phyloP scores from a whole-genome alignment of 2,113 vertebrate species.

The Apus apus region DNA sequence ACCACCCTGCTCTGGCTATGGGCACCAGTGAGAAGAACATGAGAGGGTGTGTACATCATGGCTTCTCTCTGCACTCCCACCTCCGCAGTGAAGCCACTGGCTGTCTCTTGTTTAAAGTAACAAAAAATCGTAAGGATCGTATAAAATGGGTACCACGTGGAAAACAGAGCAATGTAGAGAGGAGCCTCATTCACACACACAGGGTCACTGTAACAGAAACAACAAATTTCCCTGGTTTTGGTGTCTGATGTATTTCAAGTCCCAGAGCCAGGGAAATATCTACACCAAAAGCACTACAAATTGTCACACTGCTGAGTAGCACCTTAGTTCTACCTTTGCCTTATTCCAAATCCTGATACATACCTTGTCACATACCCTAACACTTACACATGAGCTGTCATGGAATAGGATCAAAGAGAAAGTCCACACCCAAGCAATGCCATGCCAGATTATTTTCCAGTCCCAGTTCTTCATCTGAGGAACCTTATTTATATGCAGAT shows the following conservation, averaged over 20 bases:
- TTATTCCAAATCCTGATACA: background rate
- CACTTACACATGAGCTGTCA: background rate
- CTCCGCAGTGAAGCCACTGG: background rate
- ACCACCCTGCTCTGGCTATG: background rate
- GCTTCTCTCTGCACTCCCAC: background rate
- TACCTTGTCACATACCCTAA: background rate
- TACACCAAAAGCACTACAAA: background rate
- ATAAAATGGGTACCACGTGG: background rate
- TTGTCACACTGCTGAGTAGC: background rate
- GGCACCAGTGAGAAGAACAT: background rate
- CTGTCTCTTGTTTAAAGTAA: background rate
- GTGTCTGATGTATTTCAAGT: background rate
- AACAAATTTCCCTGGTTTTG: background rate
- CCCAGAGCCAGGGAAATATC: background rate
- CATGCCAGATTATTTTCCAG: background rate
- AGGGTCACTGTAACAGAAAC: background rate
- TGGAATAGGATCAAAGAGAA: slow-evolving; percentile 38
- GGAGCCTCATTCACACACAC: accelerated
- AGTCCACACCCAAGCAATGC: slow-evolving; percentile 30
- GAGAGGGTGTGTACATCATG: background rate
- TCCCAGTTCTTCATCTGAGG: background rate
- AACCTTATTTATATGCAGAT: background rate
- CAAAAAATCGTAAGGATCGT: accelerated
- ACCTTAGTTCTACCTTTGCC: background rate
- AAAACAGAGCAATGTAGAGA: background rate